Evolutionary conservation across 1,140 invertebrate species (phyloP).

Genomic region (Lepidurus packardi): DNA sequence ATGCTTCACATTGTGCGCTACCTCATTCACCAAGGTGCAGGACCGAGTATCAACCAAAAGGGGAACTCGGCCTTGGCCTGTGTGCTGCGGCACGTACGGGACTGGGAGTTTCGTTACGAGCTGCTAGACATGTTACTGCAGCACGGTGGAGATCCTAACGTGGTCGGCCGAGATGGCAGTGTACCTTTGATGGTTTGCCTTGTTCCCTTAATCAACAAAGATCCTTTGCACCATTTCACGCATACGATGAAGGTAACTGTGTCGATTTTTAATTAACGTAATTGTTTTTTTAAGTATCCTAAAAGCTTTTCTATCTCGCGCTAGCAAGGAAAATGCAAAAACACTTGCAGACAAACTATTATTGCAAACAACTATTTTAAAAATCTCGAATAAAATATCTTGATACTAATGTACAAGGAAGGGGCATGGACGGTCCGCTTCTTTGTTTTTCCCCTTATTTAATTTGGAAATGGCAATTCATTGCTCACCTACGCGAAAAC

Average conservation of each 20-base stretch:
- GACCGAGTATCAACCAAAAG: slow-evolving; percentile 60
- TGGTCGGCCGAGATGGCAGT: slow-evolving; percentile 60
- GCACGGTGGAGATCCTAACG: slow-evolving; percentile 61
- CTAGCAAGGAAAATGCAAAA: background rate
- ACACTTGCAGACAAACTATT: background rate
- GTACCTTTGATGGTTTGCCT: slow-evolving; percentile 67
- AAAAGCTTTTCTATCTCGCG: no score
- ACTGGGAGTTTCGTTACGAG: slow-evolving; percentile 70
- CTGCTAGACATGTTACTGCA: slow-evolving; percentile 62
- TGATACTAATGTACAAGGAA: no score
- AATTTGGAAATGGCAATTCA: no score
- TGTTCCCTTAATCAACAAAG: slow-evolving; percentile 67
- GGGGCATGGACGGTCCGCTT: no score
- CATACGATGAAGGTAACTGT: slow-evolving; percentile 62
- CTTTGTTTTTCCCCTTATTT: no score
- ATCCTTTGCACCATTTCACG: slow-evolving; percentile 64
- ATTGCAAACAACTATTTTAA: no score
- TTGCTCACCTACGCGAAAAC: no score
- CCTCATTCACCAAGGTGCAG: slow-evolving; percentile 51
- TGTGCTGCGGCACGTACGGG: slow-evolving; percentile 63
- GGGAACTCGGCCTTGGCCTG: slow-evolving; percentile 66
- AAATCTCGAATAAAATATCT: no score
- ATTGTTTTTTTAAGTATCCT: background rate
- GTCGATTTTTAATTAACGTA: background rate
- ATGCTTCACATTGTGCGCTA: slow-evolving; percentile 57